A percentile compares a stretch with the other conserved stretches of the same genome.
Conservation (phyloP, 2,797 vertebrate genomes). For the Austrolebias charrua region DNA sequence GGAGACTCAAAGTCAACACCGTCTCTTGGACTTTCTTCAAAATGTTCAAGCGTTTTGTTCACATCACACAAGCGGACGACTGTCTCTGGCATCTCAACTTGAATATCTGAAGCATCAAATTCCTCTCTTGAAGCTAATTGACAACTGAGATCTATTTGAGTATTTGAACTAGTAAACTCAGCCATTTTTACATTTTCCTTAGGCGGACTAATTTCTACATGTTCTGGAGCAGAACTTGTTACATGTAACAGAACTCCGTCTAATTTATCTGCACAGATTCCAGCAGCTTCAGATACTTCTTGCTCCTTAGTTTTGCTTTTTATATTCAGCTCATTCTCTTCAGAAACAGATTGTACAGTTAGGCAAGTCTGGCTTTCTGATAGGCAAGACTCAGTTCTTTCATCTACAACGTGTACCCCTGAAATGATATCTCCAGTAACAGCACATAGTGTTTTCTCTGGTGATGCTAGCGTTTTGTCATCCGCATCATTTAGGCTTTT, state of each 20-base stretch:
- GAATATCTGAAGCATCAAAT: constrained; percentile 25
- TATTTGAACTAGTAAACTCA: constrained; percentile 24
- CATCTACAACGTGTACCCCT: constrained; percentile 15
- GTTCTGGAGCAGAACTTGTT: constrained; percentile 18
- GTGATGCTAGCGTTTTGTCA: constrained; percentile 20
- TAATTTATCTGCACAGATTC: constrained; percentile 7
- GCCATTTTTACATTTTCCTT: constrained; percentile 11
- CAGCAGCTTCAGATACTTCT: constrained; percentile 20
- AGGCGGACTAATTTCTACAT: constrained; percentile 19
- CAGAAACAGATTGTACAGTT: constrained; percentile 18
- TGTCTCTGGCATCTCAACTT: constrained; percentile 24
- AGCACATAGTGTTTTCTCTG: constrained; percentile 32
- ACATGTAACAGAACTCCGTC: constrained; percentile 7
- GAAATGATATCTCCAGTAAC: constrained; percentile 17
- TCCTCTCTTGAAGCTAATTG: constrained; percentile 50
- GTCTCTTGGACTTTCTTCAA: constrained; percentile 39
- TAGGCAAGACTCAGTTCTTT: constrained; percentile 11
- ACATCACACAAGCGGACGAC: constrained; percentile 31
- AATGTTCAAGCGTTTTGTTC: constrained; percentile 20
- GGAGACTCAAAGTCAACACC: constrained; percentile 11
- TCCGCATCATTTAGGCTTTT: constrained; percentile 22
- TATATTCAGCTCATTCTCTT: constrained; percentile 27
- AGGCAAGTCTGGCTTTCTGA: constrained; percentile 16
- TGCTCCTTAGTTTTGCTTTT: constrained; percentile 25
- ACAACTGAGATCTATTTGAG: constrained; percentile 51